Base-by-base conservation (phyloP, 2,113 vertebrate genomes). In the Ovis canadensis region DNA sequence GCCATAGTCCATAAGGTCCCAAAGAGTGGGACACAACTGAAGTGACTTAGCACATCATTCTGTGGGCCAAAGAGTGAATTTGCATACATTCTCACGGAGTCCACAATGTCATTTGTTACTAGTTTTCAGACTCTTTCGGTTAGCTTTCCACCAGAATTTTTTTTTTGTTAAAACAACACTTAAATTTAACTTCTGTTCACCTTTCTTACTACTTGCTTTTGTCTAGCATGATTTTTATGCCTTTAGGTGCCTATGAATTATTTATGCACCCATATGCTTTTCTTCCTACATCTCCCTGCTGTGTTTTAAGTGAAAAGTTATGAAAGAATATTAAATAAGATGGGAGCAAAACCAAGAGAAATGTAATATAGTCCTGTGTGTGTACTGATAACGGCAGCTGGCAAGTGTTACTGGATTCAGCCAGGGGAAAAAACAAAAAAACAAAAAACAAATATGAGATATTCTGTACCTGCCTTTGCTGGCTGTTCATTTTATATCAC, bases 211-310 rank as follows among this genome's bases (percentile, higher is more conserved):
- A 40, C 89, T 97, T 98, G 85, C 97, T 98, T 98, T 98, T 97
- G 87, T 97, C 97, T 97, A 80, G 83, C 60, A 82, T 92, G 90
- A 90, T 96, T 96, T 98, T 80, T 90, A 36, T 95, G 96, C 91
- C 98, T 98, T 98, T 81, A 83, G 95, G 97, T 98, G 82, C 81
- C 23, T n/a, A 96, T 98, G 95, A 97, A 98, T 98, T 97, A 98
- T 98, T 97, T 97, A 98, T 97, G 62, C 21, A 87, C 67, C 64
- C 60, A 57, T 83, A 78, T 95, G 95, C 96, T 96, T 98, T 98
- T 93, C 97, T 97, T 97, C 74, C 86, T 96, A 96, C 91, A 95
- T 97, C 90, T 95, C 77, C 36, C 62, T 83, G 87, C 94, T 97
- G 86, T 93, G 95, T 97, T 97, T 98, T 98, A 96, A 97, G 96